Evolutionary conservation across 1,140 invertebrate genomes (phyloP), one percentile per base, ranked within the genome.

Genomic region (Drosophila arawakana): DNA sequence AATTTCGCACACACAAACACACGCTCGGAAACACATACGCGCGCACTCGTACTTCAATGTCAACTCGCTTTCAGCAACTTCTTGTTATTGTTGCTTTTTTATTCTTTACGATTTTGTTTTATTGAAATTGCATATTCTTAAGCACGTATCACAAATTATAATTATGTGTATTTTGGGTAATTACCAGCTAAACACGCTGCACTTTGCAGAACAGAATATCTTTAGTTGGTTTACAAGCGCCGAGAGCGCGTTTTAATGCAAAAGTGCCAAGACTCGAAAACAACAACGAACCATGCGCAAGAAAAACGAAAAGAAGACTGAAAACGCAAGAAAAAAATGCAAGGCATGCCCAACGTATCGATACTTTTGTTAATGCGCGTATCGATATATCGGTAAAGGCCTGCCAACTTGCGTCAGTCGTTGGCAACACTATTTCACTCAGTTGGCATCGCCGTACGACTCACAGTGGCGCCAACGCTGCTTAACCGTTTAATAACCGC

Each of bases 1-100:
- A 88, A 86, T 88, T 86, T 86, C 39, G 67, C 82, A 82, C 82
- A 78, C 74, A 69, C 37, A 60, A 60, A 78, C 21, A 60, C 11
- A 61, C 65, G 59, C 47, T 37, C 43, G 62, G 43, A 54, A 54
- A 13, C 80, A 75, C 68, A 68, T 35, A 65, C 74, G 73, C 25
- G 55, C 18, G 41, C 21, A 47, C 37, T 61, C 76, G 52, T 44
- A 80, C 80, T 88, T 86, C 83, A 86, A 86, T 86, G 83, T 86
- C 83, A 86, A 88, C 76, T 86, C 59, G 67, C 39, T 71, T 75
- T 58, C 68, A 59, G 61, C 41, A 61, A 74, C 72, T 74, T 74
- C 72, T 74, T 65, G 58, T 9, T 49, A 34, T 47, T 62, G 9
- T 35, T 69, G 41, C 47, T 60, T 60, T 6, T 46, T 41, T 37